Evolutionary conservation across 2,888 invertebrate species (phyloP).

Genomic region (Lingula anatina): DNA sequence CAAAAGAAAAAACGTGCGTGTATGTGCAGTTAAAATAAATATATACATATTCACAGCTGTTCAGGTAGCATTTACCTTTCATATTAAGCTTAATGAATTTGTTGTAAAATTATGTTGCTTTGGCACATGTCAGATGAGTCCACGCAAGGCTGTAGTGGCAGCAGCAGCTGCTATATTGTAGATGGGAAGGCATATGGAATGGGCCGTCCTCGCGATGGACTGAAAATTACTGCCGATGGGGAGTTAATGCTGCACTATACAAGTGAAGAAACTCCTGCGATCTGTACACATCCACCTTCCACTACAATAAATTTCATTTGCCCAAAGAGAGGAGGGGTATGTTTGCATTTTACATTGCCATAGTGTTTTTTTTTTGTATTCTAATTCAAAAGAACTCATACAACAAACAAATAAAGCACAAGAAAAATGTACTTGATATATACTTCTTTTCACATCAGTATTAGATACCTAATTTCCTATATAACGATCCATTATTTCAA

Average conservation of each 20-base stretch:
- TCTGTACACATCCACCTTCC: conserved; percentile 21
- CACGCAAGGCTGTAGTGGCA: neutral
- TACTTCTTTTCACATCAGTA: no score
- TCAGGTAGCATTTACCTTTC: neutral
- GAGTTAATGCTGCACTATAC: conserved; percentile 20
- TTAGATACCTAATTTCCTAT: no score
- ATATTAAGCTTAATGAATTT: no score
- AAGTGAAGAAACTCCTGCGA: conserved; percentile 10
- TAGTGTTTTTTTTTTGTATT: neutral
- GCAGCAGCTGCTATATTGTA: conserved; percentile 14
- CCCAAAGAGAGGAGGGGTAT: conserved; percentile 34
- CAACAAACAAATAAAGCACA: no score
- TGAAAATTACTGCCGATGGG: conserved; percentile 14
- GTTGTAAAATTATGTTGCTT: no score
- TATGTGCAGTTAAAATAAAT: no score
- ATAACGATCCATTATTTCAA: no score
- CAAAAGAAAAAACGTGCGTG: no score
- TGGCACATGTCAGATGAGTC: no score
- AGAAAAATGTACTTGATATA: no score
- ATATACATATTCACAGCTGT: neutral
- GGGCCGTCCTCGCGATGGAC: conserved; percentile 14
- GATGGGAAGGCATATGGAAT: conserved; percentile 9
- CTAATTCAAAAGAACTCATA: neutral
- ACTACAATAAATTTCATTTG: conserved; percentile 37
- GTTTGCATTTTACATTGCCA: conserved; percentile 1